A percentile compares a stretch with the other conserved stretches of the same genome.
Conservation (phyloP, 92 coral and sea anemone species). For the Scolanthus callimorphus region DNA sequence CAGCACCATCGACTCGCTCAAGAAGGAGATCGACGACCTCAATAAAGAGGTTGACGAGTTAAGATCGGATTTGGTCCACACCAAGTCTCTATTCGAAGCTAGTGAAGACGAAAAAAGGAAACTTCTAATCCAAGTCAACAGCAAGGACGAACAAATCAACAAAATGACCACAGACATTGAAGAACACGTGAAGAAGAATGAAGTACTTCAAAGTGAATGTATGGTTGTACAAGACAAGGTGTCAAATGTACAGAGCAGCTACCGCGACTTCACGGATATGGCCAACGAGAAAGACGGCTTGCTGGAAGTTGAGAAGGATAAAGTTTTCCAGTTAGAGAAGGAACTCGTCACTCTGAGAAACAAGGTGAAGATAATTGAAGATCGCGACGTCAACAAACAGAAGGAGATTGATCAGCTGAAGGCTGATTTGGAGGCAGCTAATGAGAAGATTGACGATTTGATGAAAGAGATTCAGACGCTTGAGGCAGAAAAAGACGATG, state of each 20-base stretch:
- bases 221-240: slow-evolving; percentile 70
- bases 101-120: slow-evolving; percentile 81
- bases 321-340: slow-evolving; percentile 69
- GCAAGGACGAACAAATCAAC: slow-evolving; percentile 78
- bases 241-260: slow-evolving; percentile 61
- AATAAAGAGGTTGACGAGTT: slow-evolving; percentile 84
- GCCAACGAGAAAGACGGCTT: slow-evolving; percentile 43
- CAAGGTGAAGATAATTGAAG: slow-evolving; percentile 60
- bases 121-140: slow-evolving; percentile 57
- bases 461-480: slow-evolving; percentile 57
- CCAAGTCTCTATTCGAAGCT: slow-evolving; percentile 65
- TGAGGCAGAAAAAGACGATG: slow-evolving; percentile 75
- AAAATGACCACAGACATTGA: slow-evolving; percentile 72
- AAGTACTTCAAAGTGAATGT: slow-evolving; percentile 75
- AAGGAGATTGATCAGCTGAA: slow-evolving; percentile 86
- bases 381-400: slow-evolving; percentile 53
- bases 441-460: slow-evolving; percentile 57
- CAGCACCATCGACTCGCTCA: slow-evolving; percentile 72
- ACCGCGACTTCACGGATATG: slow-evolving; percentile 61
- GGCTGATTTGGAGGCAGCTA: slow-evolving; percentile 83
- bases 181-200: slow-evolving; percentile 57
- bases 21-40: slow-evolving; percentile 62
- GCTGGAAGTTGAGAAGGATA: slow-evolving; percentile 73
- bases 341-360: slow-evolving; percentile 48
- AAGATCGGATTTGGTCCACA: slow-evolving; percentile 77